Evolutionary conservation across 2,888 invertebrate genomes (phyloP).

Genomic region (Theristus sp.): DNA sequence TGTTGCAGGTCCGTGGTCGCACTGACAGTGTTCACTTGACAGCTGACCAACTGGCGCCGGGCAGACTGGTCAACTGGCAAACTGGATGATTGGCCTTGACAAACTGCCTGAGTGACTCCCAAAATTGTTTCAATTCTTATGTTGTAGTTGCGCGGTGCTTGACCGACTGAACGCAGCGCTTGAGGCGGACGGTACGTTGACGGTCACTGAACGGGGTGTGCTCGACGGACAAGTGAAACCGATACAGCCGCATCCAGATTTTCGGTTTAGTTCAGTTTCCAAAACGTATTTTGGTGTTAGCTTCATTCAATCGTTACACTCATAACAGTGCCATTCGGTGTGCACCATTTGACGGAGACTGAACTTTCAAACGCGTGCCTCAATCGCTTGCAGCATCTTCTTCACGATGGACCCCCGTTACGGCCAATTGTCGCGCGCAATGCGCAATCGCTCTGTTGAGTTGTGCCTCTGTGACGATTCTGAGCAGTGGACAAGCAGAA

Average conservation of each 20-base stretch:
- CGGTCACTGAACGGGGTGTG: conserved; percentile 75
- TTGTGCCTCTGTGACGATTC: conserved; percentile 41
- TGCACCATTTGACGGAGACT: too few relatives aligned
- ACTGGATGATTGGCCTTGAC: not conserved
- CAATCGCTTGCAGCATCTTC: conserved; percentile 49
- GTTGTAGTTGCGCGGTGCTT: conserved; percentile 65
- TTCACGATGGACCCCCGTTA: conserved; percentile 81
- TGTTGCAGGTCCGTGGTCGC: conserved; percentile 19
- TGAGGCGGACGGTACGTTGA: conserved; percentile 72
- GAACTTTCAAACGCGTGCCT: too few relatives aligned
- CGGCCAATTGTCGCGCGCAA: conserved; percentile 89
- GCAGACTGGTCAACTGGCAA: not conserved
- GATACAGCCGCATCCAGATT: conserved; percentile 66
- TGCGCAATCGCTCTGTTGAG: conserved; percentile 93
- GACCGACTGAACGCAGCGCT: conserved; percentile 85
- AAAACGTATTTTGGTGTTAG: too few relatives aligned
- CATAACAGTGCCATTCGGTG: too few relatives aligned
- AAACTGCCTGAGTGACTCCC: not conserved
- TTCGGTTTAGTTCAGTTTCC: conserved; percentile 50
- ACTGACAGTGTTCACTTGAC: too few relatives aligned
- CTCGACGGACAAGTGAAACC: conserved; percentile 49
- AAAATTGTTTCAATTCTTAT: too few relatives aligned
- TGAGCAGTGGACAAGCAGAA: not conserved
- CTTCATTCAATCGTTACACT: too few relatives aligned
- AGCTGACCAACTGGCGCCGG: too few relatives aligned